Evolutionary conservation across 2,797 vertebrate species (phyloP), one percentile per base, ranked within the genome.

Genomic region (Crossoptilon crossoptilon): DNA sequence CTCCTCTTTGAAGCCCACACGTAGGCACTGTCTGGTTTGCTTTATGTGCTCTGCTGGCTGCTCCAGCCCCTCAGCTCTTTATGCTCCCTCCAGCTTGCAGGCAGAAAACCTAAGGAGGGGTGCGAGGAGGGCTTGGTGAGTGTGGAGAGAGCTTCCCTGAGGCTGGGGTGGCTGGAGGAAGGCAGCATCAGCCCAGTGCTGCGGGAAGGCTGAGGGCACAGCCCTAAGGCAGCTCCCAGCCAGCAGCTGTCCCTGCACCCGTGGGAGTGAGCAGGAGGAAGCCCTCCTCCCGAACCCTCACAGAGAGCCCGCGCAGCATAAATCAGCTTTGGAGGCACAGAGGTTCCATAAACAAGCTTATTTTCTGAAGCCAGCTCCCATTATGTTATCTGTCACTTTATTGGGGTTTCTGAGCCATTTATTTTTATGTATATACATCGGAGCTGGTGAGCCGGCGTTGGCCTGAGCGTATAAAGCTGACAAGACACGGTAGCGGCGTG

Each of bases 401-500:
- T 87, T 87, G 94, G 96, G 92, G 90, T 95, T 97, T 97, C 96
- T 94, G 94, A 97, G 88, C 91, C 92, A 83, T 97, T 97, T 97
- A 96, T 95, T 97, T 98, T 97, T 96, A 96, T 96, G 96, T 97
- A 95, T 96, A 95, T 94, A 86, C 49, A 80, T 92, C 4, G 64
- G 87, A 93, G 93, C 94, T 69, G 95, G 96, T 72, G 72, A 95
- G 96, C 93, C 62, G 46, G 88, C 4, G 2, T 94, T 95, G 84
- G 96, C 96, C 97, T 88, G 88, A 66, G 96, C 96, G 95, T 87
- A 91, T 97, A 97, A 97, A 97, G 96, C 96, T 97, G 97, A 97
- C 97, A 97, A 97, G 96, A 98, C 97, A 92, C 69, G 89, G 96
- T 91, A 95, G 95, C 69, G 2, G 94, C 92, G 92, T 95, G 96